Base-by-base conservation (phyloP, 2,113 vertebrate genomes). In the Phyllostomus discolor region DNA sequence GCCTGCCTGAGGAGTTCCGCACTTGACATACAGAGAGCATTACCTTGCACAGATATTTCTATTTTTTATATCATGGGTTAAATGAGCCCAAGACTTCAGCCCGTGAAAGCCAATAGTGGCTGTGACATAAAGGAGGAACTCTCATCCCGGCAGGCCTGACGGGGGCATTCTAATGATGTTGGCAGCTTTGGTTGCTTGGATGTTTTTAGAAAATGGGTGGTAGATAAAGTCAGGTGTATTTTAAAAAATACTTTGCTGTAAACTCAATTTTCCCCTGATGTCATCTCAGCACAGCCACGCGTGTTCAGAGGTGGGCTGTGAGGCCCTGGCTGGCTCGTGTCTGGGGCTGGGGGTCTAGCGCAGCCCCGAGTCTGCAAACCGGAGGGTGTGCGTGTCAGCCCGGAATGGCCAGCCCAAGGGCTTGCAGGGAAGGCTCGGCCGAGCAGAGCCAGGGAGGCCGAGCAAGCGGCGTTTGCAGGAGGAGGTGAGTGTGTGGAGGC, bases 391-490 rank as follows among this genome's bases (percentile, higher is more conserved):
- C 0, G 35, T 24, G 48, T 52, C 50, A 4, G 15, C 38, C 38
- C 38, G 31, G 57, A 35, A 1, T 1, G 31, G 87, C 33, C 41
- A 26, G 28, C 33, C 41, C 33, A 7, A 0, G 6, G 22, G 24
- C 59, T 12, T 41, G 33, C 33, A 41, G 73, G 75, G 35, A 24
- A 10, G 4, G 1, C 31, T 73, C 2, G 0, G 5, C 24, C 6
- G 19, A 7, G 2, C 11, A 6, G 1, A 31, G 28, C 83, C n/a
- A 17, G 35, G 66, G 50, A 41, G 31, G 20, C 50, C 0, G 0
- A 24, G 79, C 4, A 14, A 67, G 84, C 22, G 7, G 62, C 0
- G 19, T n/a, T 22, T 22, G 28, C 6, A 3, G 26, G 41, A 62
- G 43, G 5, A 19, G 26, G 16, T 4, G 48, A 1, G 31, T 2